Conservation (phyloP, 2,888 invertebrate species). For the Melieria picta region DNA sequence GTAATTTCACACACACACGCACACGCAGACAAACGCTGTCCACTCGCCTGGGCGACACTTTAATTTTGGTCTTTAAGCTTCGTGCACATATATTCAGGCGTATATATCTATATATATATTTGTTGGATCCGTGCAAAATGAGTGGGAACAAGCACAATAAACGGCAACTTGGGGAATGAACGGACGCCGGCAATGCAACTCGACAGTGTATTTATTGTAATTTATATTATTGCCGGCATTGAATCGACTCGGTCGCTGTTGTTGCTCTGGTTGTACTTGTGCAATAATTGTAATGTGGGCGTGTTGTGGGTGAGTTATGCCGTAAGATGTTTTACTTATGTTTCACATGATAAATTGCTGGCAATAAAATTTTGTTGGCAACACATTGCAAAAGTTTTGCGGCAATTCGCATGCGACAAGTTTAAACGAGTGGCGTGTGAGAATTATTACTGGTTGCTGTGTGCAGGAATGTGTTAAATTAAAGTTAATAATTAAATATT, state of each 20-base stretch:
- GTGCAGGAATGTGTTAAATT: too few species aligned
- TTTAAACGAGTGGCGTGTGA: too few species aligned
- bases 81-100: not conserved
- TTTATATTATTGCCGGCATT: constrained; percentile 15
- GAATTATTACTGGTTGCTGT: too few species aligned
- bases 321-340: constrained; percentile 14
- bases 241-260: constrained; percentile 16
- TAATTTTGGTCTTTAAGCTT: too few species aligned
- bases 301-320: not conserved
- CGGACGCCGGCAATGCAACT: constrained; percentile 6
- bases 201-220: constrained; percentile 24
- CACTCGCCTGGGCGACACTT: too few species aligned
- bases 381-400: too few species aligned
- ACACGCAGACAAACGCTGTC: not conserved
- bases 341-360: constrained; percentile 24
- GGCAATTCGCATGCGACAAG: too few species aligned
- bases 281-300: not conserved
- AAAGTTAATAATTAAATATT: too few species aligned
- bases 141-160: not conserved
- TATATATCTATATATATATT: constrained; percentile 16
- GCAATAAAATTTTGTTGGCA: constrained; percentile 20
- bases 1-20: not conserved
- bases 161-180: not conserved
- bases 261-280: not conserved
- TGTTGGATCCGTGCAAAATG: not conserved